Evolutionary conservation across 2,888 invertebrate species (phyloP).

Genomic region (Limnephilus auricula): DNA sequence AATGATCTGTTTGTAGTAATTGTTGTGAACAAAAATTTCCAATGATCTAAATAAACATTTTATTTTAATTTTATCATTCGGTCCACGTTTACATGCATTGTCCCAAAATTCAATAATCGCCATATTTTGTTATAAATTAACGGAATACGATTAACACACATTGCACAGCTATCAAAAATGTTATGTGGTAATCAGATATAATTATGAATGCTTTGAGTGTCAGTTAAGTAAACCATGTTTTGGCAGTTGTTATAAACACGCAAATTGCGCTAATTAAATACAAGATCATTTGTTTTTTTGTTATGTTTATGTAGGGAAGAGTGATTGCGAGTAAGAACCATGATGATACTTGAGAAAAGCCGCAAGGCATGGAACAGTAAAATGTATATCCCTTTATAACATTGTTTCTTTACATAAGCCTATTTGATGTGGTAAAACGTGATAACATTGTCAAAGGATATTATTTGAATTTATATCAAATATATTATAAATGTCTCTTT

Average conservation of each 20-base stretch:
- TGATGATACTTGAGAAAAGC: not conserved
- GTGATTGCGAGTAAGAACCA: not conserved
- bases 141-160: not conserved
- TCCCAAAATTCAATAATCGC: not conserved
- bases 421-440: not conserved
- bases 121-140: not conserved
- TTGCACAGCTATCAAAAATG: too few species aligned
- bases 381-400: not conserved
- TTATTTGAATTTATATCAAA: not conserved
- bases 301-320: not conserved
- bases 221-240: not conserved
- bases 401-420: not conserved
- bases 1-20: not conserved
- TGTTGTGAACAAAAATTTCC: not conserved
- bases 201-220: not conserved
- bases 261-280: not conserved
- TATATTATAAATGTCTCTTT: slow-evolving; percentile 2
- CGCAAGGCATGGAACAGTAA: not conserved
- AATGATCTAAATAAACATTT: not conserved
- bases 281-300: not conserved
- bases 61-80: not conserved
- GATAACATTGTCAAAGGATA: not conserved
- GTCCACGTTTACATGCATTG: not conserved
- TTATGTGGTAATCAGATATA: not conserved
- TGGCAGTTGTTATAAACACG: not conserved